These are phyloP conservation scores for Hipposideros armiger DNA, from an alignment of 2,113 vertebrate species.

Conservation along the genomic window DNA sequence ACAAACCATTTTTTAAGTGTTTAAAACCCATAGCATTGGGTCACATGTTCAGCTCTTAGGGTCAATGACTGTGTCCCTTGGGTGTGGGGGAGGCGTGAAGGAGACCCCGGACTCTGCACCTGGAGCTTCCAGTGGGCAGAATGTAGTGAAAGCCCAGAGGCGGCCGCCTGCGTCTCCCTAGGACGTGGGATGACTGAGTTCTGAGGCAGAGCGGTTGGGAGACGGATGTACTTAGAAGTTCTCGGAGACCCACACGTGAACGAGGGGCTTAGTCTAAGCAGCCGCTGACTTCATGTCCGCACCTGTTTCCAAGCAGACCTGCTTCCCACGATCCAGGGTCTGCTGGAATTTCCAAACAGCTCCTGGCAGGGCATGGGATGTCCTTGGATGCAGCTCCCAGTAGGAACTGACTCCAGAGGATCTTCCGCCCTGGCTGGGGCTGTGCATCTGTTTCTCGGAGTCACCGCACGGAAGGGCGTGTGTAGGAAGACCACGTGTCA, in stretches of 20 bases:
- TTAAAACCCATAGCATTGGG: neutral
- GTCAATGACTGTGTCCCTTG: neutral
- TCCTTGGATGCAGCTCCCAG: neutral
- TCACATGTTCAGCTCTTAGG: neutral
- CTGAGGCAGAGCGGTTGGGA: neutral
- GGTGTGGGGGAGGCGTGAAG: neutral
- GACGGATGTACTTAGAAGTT: neutral
- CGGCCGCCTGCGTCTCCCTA: fast-evolving
- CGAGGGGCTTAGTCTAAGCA: no score
- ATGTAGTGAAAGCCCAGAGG: neutral
- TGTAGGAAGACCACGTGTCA: neutral
- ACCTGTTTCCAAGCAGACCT: neutral
- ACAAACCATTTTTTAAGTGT: neutral
- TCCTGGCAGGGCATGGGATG: neutral
- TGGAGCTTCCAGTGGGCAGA: neutral
- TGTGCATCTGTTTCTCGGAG: neutral
- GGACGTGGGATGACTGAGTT: neutral
- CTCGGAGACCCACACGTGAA: neutral
- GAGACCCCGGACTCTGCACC: neutral
- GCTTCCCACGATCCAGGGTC: neutral
- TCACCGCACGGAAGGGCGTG: fast-evolving
- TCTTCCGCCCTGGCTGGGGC: neutral
- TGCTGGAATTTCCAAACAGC: neutral
- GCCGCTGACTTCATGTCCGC: neutral
- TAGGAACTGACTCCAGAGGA: neutral